Conservation (phyloP, 2,888 invertebrate species). For the Orthonychiurus folsomi region DNA sequence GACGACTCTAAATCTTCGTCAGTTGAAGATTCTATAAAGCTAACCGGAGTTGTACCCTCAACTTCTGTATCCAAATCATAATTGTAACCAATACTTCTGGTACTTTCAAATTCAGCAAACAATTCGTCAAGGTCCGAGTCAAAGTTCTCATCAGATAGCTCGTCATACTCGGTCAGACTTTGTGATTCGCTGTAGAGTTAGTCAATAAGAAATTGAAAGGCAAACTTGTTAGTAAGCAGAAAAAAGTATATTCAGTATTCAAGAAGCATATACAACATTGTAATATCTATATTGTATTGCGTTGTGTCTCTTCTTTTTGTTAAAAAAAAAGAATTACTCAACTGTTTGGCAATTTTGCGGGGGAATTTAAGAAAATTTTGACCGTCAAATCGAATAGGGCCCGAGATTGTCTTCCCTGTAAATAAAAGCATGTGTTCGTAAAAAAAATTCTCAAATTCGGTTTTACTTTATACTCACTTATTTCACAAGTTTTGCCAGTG, state of each 20-base stretch:
- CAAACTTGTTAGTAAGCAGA: too few species aligned
- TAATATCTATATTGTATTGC: too few species aligned
- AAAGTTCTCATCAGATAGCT: conserved; percentile 33
- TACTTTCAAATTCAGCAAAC: conserved; percentile 37
- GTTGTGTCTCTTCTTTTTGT: too few species aligned
- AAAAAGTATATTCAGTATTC: too few species aligned
- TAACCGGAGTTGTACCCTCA: too few species aligned
- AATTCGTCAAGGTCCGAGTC: conserved; percentile 35
- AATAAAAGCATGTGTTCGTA: neutral
- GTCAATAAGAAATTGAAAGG: too few species aligned
- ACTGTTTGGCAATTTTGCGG: conserved; percentile 68
- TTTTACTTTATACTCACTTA: neutral
- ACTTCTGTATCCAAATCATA: too few species aligned
- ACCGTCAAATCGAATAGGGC: conserved; percentile 66
- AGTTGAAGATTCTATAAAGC: too few species aligned
- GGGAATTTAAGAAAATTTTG: conserved; percentile 69
- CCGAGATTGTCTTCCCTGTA: conserved; percentile 43
- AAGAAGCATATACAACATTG: too few species aligned
- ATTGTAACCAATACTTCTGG: too few species aligned
- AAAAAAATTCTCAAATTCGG: neutral
- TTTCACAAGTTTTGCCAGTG: conserved; percentile 69
- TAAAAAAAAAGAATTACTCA: conserved; percentile 44
- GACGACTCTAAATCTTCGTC: too few species aligned
- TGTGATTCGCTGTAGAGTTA: conserved; percentile 37
- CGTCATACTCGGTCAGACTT: conserved; percentile 37